Base-by-base conservation (phyloP, 2,797 vertebrate species). In the Silurus lanzhouensis region DNA sequence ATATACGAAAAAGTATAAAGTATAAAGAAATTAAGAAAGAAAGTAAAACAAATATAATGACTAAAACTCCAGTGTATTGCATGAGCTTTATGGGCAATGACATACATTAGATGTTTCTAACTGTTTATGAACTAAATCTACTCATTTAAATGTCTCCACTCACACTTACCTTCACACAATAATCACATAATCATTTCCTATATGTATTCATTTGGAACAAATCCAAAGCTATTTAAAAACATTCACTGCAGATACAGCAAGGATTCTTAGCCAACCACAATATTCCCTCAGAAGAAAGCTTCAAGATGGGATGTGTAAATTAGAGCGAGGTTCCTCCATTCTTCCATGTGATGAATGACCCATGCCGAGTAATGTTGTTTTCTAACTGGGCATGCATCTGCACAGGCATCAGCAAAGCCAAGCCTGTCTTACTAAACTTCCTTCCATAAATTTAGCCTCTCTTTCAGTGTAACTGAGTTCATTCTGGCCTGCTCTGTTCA, bases 221-320 rank as follows among this genome's bases (percentile, higher is more conserved):
- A 84, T 80, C 46, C 75, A 84, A 72, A 77, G 71, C 74, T 70
- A 76, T 86, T 83, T 79, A 52, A 84, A 85, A 85, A 86, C 78
- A 61, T 78, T 38, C 31, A 78, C 58, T 79, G 31, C 38, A 78
- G 74, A 57, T 27, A 61, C 82, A 83, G 88, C 87, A 81, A 88
- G 91, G 87, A 86, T 89, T 80, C 86, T 44, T 22, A 87, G 92
- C 92, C 93, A 94, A 94, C 89, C 87, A 91, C 90, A 94, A 93
- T 90, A 93, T 88, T 88, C 86, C 87, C 88, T 91, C 79, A 85
- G 87, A 85, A 88, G 90, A 86, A 89, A 90, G 87, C 87, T 90
- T 52, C 72, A 93, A 89, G 90, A 93, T 91, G 92, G 89, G 90
- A 93, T 91, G 92, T 92, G 93, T 94, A 95, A 95, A 94, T 94